Conservation (phyloP, 2,888 invertebrate genomes). For the Dromius quadrimaculatus region DNA sequence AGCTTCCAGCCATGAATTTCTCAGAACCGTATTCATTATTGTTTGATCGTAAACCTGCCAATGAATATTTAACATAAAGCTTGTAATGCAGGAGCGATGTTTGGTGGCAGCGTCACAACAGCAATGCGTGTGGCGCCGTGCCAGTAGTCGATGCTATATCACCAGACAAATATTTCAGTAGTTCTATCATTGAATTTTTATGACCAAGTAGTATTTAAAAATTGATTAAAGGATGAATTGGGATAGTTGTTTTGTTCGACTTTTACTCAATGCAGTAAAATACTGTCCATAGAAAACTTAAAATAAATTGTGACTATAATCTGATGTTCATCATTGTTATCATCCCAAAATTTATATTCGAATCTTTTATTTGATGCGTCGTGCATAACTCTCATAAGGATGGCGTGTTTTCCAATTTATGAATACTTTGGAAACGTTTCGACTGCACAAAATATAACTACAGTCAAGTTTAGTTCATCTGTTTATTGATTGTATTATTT, state of each 20-base stretch:
- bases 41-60: too few species aligned
- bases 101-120: neutral
- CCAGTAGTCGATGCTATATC: neutral
- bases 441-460: conserved; percentile 3
- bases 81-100: neutral
- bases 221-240: too few species aligned
- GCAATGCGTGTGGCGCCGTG: conserved; percentile 22
- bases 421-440: conserved; percentile 23
- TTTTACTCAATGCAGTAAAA: too few species aligned
- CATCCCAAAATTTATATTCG: conserved; percentile 40
- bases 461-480: neutral
- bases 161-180: too few species aligned
- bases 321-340: conserved; percentile 47
- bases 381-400: conserved; percentile 9
- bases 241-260: too few species aligned
- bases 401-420: conserved; percentile 16
- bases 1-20: too few species aligned
- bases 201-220: too few species aligned
- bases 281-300: too few species aligned
- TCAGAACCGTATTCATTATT: too few species aligned
- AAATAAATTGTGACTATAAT: conserved; percentile 40
- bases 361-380: conserved; percentile 33
- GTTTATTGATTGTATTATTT: conserved; percentile 31
- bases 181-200: too few species aligned
- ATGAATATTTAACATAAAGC: conserved; percentile 17